Percentiles rank a stretch among this genome's conserved stretches.
Evolutionary conservation across 2,888 invertebrate species (phyloP).

Genomic region (Deilephila porcellus): DNA sequence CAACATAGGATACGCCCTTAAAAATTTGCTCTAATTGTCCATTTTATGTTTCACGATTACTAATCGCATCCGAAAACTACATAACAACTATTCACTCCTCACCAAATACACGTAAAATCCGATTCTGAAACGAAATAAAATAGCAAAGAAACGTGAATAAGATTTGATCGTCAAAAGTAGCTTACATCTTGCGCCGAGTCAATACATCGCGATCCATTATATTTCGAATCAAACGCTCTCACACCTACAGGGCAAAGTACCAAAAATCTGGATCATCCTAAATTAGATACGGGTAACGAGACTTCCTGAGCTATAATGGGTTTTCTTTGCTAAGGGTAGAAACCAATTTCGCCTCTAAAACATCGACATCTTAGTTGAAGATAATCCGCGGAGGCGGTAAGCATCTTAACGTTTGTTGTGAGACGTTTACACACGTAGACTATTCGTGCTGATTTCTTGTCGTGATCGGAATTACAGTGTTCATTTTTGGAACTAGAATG

Average conservation of each 20-base stretch:
- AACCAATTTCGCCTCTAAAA: slow-evolving; percentile 75
- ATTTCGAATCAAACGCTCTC: slow-evolving; percentile 63
- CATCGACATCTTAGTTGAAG: slow-evolving; percentile 75
- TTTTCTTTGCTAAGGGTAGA: slow-evolving; percentile 70
- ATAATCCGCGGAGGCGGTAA: slow-evolving; percentile 66
- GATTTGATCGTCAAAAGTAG: slow-evolving; percentile 12
- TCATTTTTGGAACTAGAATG: neutral
- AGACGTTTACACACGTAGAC: slow-evolving; percentile 53
- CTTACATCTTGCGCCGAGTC: slow-evolving; percentile 41
- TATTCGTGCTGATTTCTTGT: neutral
- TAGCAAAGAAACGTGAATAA: neutral
- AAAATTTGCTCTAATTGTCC: too few species aligned
- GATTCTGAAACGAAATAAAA: slow-evolving; percentile 8
- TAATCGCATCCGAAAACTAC: neutral
- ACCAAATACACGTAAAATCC: neutral
- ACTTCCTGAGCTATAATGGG: slow-evolving; percentile 66
- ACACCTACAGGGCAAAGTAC: slow-evolving; percentile 57
- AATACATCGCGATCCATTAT: slow-evolving; percentile 54
- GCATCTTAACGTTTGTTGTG: slow-evolving; percentile 64
- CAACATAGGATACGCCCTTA: too few species aligned
- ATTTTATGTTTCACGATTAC: neutral
- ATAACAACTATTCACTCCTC: neutral
- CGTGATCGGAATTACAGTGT: neutral
- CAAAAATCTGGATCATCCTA: slow-evolving; percentile 72
- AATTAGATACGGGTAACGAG: slow-evolving; percentile 74